Base-by-base conservation (phyloP, 2,797 vertebrate species). In the Cynodonichthys magdalenae region DNA sequence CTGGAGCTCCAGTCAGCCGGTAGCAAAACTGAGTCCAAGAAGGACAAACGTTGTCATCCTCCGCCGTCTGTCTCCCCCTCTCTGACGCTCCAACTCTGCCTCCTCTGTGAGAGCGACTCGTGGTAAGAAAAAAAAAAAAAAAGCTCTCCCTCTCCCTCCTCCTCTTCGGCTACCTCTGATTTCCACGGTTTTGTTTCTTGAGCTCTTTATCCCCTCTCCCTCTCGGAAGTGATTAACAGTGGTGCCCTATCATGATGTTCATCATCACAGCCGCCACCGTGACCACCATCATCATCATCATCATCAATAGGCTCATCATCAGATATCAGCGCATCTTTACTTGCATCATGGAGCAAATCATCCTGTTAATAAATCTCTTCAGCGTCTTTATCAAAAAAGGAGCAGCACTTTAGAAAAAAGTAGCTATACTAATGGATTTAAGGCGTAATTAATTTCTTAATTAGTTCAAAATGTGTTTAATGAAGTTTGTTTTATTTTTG, bases 21-120 rank as follows among this genome's bases (percentile, higher is more conserved):
- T 83, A 81, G 82, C 83, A 80, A 59, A 77, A 81, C 90, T 77
- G 91, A 90, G 83, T 84, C 84, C 80, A 83, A 87, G 87, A 87
- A 87, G 90, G 84, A 82, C 80, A 76, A 83, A 85, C 83, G 81
- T 85, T 79, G 88, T 73, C 79, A 75, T 80, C 72, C 53, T 80
- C 72, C 55, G 34, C 24, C 53, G 47, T 29, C 69, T 36, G 75
- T 53, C 59, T 4, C 63, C 41, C 63, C 29, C 71, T 56, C 51
- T 5, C 28, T 19, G 27, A 42, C 56, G 14, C 46, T 42, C 67
- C 14, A 49, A 20, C 48, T 65, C 46, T 19, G 29, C 19, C 24
- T 24, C 50, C 24, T 50, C 24, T 2, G 53, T 49, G 53, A 28
- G 58, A 53, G 82, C 72, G 77, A 83, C 83, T 85, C 79, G 69